Evolutionary conservation across 2,888 invertebrate genomes (phyloP).

Genomic region (Altica lythri): DNA sequence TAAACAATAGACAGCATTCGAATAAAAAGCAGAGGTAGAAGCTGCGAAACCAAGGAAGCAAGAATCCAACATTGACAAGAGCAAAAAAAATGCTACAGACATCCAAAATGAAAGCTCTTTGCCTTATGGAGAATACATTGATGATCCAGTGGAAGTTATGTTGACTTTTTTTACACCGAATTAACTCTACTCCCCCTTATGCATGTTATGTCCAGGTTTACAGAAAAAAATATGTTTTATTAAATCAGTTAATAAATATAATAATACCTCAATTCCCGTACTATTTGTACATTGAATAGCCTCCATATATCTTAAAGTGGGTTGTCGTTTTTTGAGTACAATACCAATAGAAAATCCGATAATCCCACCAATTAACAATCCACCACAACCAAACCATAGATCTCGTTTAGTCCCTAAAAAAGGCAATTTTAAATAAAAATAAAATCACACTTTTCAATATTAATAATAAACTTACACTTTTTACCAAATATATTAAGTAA

Average conservation of each 20-base stretch:
- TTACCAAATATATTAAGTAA: conserved; percentile 44
- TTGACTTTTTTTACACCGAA: too few relatives aligned
- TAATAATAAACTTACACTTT: conserved; percentile 45
- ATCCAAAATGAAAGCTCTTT: too few relatives aligned
- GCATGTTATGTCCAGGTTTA: too few relatives aligned
- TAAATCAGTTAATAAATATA: conserved; percentile 5
- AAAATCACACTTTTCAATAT: not conserved
- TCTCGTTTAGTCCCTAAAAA: conserved; percentile 57
- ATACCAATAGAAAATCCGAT: conserved; percentile 56
- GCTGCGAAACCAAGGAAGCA: too few relatives aligned
- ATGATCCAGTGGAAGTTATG: too few relatives aligned
- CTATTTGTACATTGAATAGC: conserved; percentile 59
- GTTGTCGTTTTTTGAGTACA: conserved; percentile 48
- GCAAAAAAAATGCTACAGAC: too few relatives aligned
- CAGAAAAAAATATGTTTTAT: conserved; percentile 5
- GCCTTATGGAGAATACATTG: too few relatives aligned
- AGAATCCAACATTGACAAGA: too few relatives aligned
- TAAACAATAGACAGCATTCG: too few relatives aligned
- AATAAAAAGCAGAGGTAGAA: too few relatives aligned
- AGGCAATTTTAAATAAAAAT: not conserved
- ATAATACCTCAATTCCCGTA: conserved; percentile 57
- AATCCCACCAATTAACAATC: conserved; percentile 55
- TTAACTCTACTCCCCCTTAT: too few relatives aligned
- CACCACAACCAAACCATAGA: conserved; percentile 55
- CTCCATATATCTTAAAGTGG: conserved; percentile 57